phyloP scores from a whole-genome alignment of 2,888 invertebrate genomes.

The Lydus trimaculatus region DNA sequence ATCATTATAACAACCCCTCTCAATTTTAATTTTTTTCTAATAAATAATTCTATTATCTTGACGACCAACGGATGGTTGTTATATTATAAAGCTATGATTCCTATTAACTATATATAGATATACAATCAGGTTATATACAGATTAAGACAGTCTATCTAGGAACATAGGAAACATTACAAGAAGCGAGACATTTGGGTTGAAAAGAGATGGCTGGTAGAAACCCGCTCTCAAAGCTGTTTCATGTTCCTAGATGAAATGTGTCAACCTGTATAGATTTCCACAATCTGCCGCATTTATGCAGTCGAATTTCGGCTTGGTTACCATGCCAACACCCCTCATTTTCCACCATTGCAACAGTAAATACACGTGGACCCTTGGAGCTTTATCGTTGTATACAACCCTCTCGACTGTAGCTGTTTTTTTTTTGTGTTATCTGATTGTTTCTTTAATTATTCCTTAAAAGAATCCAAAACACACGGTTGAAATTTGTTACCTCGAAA shows the following conservation, averaged over 20 bases:
- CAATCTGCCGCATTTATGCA: neutral
- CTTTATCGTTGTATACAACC: neutral
- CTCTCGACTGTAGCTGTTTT: neutral
- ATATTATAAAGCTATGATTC: neutral
- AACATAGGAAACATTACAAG: too few species aligned
- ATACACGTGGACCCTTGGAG: conserved; percentile 18
- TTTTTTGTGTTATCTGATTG: conserved; percentile 2
- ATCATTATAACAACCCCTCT: neutral
- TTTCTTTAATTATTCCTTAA: neutral
- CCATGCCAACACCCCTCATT: conserved; percentile 27
- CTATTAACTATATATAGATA: too few species aligned
- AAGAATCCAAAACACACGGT: neutral
- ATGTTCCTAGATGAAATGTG: too few species aligned
- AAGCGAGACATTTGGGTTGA: too few species aligned
- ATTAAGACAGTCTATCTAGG: too few species aligned
- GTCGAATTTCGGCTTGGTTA: conserved; percentile 11
- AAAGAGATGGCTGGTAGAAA: too few species aligned
- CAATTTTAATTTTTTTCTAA: conserved; percentile 9
- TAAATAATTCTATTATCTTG: neutral
- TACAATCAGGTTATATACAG: neutral
- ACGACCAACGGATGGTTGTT: neutral
- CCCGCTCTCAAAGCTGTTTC: too few species aligned
- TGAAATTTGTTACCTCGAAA: neutral
- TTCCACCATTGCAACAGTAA: conserved; percentile 24
- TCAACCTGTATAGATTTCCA: too few species aligned